Evolutionary conservation across 1,140 invertebrate species (phyloP).

Genomic region (Portunus trituberculatus): DNA sequence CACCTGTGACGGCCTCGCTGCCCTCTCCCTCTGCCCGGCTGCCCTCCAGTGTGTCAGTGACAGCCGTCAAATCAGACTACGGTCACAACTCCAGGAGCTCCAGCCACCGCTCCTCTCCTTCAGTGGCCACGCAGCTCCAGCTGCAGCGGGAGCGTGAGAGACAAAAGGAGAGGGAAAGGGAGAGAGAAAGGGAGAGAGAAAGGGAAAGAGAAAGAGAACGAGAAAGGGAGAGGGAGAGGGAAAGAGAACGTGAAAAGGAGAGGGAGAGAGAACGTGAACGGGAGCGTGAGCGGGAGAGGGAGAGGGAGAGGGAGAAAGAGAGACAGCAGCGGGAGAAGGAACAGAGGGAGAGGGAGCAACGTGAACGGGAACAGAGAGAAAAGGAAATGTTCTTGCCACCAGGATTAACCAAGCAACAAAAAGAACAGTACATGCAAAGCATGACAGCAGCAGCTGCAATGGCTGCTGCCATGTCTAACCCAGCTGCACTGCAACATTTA

Average conservation of each 20-base stretch:
- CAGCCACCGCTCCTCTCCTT: constrained; percentile 80
- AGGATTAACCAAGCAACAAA: constrained; percentile 77
- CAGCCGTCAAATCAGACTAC: constrained; percentile 78
- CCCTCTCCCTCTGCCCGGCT: constrained; percentile 70
- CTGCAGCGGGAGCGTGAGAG: constrained; percentile 77
- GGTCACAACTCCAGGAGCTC: constrained; percentile 79
- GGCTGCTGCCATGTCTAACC: constrained; percentile 87
- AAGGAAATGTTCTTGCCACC: constrained; percentile 78
- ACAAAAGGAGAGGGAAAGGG: constrained; percentile 67
- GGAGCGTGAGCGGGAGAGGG: constrained; percentile 74
- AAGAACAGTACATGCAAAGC: constrained; percentile 77
- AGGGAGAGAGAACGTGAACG: constrained; percentile 75
- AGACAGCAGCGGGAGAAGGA: constrained; percentile 74
- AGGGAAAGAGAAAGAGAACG: constrained; percentile 72
- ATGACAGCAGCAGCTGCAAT: constrained; percentile 82
- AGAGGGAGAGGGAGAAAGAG: constrained; percentile 62
- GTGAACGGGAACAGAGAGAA: constrained; percentile 75
- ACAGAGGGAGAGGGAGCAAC: constrained; percentile 75
- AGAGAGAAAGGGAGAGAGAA: constrained; percentile 74
- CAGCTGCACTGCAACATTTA: constrained; percentile 79
- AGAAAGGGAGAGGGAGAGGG: constrained; percentile 73
- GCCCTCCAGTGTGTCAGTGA: constrained; percentile 76
- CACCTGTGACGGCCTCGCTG: constrained; percentile 65
- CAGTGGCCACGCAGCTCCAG: constrained; percentile 78
- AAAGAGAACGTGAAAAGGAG: constrained; percentile 74